Evolutionary conservation across 2,888 invertebrate species (phyloP), one percentile per base, ranked within the genome.

Genomic region (Zele albiditarsus): DNA sequence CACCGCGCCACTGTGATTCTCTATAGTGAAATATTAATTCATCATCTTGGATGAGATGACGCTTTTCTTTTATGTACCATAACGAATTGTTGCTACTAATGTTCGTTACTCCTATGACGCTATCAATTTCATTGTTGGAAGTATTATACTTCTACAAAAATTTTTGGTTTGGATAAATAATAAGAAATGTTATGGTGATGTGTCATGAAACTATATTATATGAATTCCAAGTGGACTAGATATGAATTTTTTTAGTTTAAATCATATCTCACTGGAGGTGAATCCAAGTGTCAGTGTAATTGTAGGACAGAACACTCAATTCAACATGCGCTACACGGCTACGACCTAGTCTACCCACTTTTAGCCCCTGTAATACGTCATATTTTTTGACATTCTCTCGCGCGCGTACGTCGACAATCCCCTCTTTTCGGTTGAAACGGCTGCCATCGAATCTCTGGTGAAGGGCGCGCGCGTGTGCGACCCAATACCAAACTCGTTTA

Each of bases 281-380:
- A 20, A 53, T 53, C 10, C 53, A 53, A 20, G 20, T 20, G 20
- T 10, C 23, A 20, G 4, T 53, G 53, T 53, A 53, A 20, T 53
- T n/a, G 53, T 53, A 20, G 53, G 20, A 53, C 46, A 46, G 16
- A 46, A n/a, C 53, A 53, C 53, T 53, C 53, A 53, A 53, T 20
- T 53, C 53, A 53, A 71, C 25, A 71, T 58, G 57, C 53, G 65
- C 71, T 31, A 58, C 23, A 71, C 70, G 75, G 66, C 46, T 75
- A 28, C 71, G 72, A 78, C 75, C 79, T 74, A 77, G 74, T 70
- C 20, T 53, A 20, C 58, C 58, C 73, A 84, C 83, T 84, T 84
- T 82, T 80, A 77, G 78, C 53, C 53, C 53, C 53, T 80, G 83
- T 82, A 83, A 87, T 87, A 86, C 85, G 87, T 87, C 87, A 88